A percentile compares a stretch with the other conserved stretches of the same genome.
Evolutionary conservation across 2,888 invertebrate genomes (phyloP).

Genomic region (Conus canariensis): DNA sequence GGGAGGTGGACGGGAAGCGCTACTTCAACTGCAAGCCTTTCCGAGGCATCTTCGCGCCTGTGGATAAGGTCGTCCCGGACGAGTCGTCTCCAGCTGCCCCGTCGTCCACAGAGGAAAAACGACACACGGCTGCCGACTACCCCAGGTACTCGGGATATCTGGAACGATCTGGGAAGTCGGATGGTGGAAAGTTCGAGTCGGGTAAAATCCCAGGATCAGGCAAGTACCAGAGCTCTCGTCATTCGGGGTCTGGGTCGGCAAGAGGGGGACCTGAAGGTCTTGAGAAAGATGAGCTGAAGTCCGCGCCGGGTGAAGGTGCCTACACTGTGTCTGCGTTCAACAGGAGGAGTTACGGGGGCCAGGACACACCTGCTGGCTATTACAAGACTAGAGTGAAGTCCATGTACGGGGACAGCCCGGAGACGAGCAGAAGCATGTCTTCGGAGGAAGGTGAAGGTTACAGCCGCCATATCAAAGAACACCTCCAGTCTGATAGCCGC

Average conservation of each 20-base stretch:
- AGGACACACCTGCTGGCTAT: neutral
- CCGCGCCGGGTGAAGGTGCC: neutral
- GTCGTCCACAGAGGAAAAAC: neutral
- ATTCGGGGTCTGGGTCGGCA: neutral
- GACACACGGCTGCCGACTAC: neutral
- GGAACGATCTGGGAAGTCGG: neutral
- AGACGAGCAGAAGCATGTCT: slow-evolving; percentile 36
- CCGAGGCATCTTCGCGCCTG: slow-evolving; percentile 84
- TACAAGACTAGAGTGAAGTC: slow-evolving; percentile 10
- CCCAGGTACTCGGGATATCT: neutral
- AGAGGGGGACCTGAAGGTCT: neutral
- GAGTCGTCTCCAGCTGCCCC: neutral
- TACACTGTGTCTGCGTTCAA: neutral
- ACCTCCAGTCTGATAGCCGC: slow-evolving; percentile 59
- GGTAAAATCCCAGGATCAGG: slow-evolving; percentile 17
- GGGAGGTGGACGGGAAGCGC: slow-evolving; percentile 82
- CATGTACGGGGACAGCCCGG: slow-evolving; percentile 41
- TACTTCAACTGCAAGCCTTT: slow-evolving; percentile 84
- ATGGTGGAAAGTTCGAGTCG: neutral
- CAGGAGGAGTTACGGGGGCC: neutral
- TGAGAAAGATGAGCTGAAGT: slow-evolving; percentile 5
- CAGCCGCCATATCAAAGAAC: slow-evolving; percentile 56
- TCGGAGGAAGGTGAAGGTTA: slow-evolving; percentile 47
- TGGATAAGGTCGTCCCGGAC: slow-evolving; percentile 80
- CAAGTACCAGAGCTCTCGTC: slow-evolving; percentile 32